phyloP scores from a whole-genome alignment of 2,113 vertebrate genomes.

The Cryptomyrus ogoouensis region DNA sequence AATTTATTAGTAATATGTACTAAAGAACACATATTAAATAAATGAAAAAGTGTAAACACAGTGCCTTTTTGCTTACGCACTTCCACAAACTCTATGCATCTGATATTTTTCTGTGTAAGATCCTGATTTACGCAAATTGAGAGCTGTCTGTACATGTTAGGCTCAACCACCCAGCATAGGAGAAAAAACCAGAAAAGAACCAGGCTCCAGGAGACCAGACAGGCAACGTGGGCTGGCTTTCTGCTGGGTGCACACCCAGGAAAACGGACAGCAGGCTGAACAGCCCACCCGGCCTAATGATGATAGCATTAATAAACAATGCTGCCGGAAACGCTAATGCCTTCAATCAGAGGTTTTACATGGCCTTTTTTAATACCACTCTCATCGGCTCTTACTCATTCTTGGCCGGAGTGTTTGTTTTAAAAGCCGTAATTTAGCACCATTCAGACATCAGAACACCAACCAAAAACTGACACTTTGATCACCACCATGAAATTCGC shows the following conservation, averaged over 20 bases:
- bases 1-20: background rate
- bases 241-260: background rate
- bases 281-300: background rate
- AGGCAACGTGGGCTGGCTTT: background rate
- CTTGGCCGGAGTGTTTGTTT: background rate
- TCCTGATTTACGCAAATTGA: background rate
- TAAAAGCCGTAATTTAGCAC: background rate
- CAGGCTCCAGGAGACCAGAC: background rate
- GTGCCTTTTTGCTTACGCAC: background rate
- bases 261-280: background rate
- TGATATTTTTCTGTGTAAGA: background rate
- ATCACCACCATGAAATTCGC: background rate
- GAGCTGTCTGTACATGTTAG: background rate
- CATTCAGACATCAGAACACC: too few species aligned
- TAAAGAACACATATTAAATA: background rate
- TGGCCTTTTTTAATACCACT: background rate
- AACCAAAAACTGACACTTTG: conserved; percentile 6
- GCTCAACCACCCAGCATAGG: background rate
- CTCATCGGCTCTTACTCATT: background rate
- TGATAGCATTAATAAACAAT: background rate
- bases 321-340: background rate
- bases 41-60: background rate
- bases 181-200: background rate
- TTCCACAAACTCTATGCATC: background rate
- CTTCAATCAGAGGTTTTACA: background rate